phyloP scores from a whole-genome alignment of 2,797 vertebrate species.

The Rhinatrema bivittatum region DNA sequence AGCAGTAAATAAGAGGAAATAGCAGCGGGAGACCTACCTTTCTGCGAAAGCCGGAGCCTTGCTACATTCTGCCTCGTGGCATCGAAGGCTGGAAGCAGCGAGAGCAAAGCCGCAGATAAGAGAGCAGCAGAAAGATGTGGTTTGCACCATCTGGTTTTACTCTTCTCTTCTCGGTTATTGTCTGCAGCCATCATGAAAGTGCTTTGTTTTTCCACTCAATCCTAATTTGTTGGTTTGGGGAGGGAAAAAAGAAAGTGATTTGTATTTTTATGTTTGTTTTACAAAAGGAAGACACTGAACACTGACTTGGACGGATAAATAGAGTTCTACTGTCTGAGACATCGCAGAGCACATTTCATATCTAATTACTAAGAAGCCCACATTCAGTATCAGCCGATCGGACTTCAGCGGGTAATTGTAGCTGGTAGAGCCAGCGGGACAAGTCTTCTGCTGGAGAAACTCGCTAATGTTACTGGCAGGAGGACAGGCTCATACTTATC shows the following conservation, averaged over 20 bases:
- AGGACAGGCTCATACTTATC: too few species aligned
- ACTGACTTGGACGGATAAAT: too few species aligned
- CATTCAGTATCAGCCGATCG: too few species aligned
- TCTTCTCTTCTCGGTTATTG: conserved; percentile 30
- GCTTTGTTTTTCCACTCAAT: conserved; percentile 10
- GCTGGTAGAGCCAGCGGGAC: too few species aligned
- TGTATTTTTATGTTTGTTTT: too few species aligned
- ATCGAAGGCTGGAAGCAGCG: conserved; percentile 60
- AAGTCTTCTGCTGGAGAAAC: too few species aligned
- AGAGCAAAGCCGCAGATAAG: conserved; percentile 58
- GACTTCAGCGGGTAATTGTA: too few species aligned
- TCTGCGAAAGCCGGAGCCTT: conserved; percentile 82
- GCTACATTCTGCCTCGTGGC: conserved; percentile 81
- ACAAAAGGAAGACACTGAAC: too few species aligned
- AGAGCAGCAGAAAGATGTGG: conserved; percentile 43
- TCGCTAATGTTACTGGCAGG: too few species aligned
- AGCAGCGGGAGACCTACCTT: conserved; percentile 66
- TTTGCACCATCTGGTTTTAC: conserved; percentile 43
- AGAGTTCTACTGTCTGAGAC: too few species aligned
- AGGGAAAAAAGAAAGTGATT: conserved; percentile 27
- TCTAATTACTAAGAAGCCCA: too few species aligned
- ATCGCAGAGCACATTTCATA: too few species aligned
- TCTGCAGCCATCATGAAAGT: conserved; percentile 24
- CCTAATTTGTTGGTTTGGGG: conserved; percentile 36
- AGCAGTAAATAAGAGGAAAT: background rate